phyloP scores from a whole-genome alignment of 2,888 invertebrate species.

The Seira sanloemensis region DNA sequence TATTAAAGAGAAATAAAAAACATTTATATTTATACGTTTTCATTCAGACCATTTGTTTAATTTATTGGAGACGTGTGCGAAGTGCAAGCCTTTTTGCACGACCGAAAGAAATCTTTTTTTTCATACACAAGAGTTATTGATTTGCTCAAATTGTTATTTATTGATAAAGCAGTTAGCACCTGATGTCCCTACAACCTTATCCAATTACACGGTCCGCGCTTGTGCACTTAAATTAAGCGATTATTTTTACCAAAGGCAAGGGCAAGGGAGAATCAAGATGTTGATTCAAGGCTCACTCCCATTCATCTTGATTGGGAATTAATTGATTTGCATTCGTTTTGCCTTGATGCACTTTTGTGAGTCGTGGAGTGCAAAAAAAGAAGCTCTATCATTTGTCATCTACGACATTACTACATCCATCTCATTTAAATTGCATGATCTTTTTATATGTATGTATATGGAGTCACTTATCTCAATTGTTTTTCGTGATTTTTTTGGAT shows the following conservation, averaged over 20 bases:
- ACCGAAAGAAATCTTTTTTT: not conserved
- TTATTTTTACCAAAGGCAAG: too few relatives aligned
- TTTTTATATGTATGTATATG: not conserved
- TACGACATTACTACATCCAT: not conserved
- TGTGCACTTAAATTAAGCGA: too few relatives aligned
- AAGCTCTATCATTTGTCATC: not conserved
- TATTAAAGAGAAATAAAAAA: not conserved
- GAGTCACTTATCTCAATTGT: not conserved
- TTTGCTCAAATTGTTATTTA: not conserved
- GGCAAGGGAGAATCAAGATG: too few relatives aligned
- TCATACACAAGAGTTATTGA: not conserved
- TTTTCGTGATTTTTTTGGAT: not conserved
- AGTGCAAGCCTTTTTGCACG: not conserved
- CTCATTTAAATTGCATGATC: not conserved
- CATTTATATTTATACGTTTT: not conserved
- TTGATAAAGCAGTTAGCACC: not conserved
- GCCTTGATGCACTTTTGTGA: not conserved
- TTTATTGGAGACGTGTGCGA: not conserved
- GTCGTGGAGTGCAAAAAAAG: not conserved
- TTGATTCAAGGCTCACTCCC: not conserved
- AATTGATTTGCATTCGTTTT: not conserved
- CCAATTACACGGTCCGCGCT: too few relatives aligned
- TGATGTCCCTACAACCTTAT: not conserved
- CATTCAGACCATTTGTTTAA: not conserved
- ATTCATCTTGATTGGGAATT: not conserved